These are phyloP conservation scores for Isoperla grammatica DNA, from an alignment of 2,888 invertebrate species.

Conservation along the genomic window DNA sequence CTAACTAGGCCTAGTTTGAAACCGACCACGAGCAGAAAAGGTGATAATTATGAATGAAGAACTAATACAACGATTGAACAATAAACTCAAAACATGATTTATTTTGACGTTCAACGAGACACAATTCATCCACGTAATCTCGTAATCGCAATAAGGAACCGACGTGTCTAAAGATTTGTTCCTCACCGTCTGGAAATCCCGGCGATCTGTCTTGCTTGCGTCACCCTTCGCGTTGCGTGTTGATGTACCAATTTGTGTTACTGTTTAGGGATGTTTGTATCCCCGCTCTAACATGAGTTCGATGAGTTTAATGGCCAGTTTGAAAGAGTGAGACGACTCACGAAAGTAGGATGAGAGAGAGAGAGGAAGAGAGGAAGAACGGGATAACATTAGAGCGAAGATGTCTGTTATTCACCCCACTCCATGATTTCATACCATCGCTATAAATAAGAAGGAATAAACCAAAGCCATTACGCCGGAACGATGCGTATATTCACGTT, in stretches of 20 bases:
- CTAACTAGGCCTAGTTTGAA: too few species aligned
- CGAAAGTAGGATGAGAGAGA: too few species aligned
- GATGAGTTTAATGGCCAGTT: conserved; percentile 14
- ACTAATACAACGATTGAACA: too few species aligned
- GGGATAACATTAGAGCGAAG: conserved; percentile 24
- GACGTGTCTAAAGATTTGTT: too few species aligned
- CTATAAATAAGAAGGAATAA: conserved; percentile 21
- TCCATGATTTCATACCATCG: conserved; percentile 23
- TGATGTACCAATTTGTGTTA: conserved; percentile 15
- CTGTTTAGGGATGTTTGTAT: conserved; percentile 15
- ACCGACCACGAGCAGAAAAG: too few species aligned
- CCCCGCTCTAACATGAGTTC: background rate
- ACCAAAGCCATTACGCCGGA: conserved; percentile 3
- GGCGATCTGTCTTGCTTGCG: background rate
- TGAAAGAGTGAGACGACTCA: background rate
- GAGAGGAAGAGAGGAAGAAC: conserved; percentile 4
- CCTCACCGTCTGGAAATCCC: background rate
- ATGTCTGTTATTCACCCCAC: conserved; percentile 20
- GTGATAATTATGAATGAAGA: too few species aligned
- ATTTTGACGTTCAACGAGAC: too few species aligned
- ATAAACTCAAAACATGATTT: too few species aligned
- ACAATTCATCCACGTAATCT: too few species aligned
- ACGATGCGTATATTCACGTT: conserved; percentile 4
- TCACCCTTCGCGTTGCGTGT: conserved; percentile 4
- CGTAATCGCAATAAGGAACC: too few species aligned